A percentile compares a stretch with the other conserved stretches of the same genome.
phyloP scores from a whole-genome alignment of 2,797 vertebrate genomes.

The Anableps anableps region DNA sequence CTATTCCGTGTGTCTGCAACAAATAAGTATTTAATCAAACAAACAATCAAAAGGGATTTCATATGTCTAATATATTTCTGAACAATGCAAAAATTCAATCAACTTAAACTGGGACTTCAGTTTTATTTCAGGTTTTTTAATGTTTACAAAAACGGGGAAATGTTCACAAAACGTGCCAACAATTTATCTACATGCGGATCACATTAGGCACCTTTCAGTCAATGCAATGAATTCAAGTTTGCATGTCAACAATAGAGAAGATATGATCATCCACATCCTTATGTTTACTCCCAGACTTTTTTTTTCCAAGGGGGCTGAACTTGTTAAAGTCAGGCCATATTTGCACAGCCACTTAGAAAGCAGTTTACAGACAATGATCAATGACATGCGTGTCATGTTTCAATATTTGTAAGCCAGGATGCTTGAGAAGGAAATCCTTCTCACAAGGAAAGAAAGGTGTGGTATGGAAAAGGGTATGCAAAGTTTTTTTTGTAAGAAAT shows the following conservation, averaged over 20 bases:
- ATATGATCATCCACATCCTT: conserved; percentile 17
- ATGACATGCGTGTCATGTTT: conserved; percentile 40
- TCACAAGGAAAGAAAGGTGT: conserved; percentile 37
- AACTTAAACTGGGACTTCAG: background rate
- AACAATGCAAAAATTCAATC: background rate
- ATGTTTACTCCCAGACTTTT: conserved; percentile 40
- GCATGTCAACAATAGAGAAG: conserved; percentile 20
- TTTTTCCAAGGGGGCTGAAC: conserved; percentile 55
- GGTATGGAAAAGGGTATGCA: conserved; percentile 24
- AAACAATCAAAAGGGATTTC: conserved; percentile 1
- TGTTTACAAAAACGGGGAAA: background rate
- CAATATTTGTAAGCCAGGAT: conserved; percentile 51
- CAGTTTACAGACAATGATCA: conserved; percentile 59
- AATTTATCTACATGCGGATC: background rate
- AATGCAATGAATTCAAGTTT: conserved; percentile 18
- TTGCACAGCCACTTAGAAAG: conserved; percentile 59
- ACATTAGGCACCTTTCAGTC: background rate
- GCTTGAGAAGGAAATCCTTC: conserved; percentile 63
- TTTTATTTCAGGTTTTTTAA: background rate
- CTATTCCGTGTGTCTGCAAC: conserved; percentile 34
- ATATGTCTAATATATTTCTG: background rate
- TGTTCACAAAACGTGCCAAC: background rate
- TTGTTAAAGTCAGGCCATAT: conserved; percentile 59
- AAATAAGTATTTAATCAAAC: conserved; percentile 26
- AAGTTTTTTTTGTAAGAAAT: conserved; percentile 27